Percentiles rank a stretch among this genome's conserved stretches.
phyloP scores from a whole-genome alignment of 2,113 vertebrate species.

The Ophthalmolycus amberensis region DNA sequence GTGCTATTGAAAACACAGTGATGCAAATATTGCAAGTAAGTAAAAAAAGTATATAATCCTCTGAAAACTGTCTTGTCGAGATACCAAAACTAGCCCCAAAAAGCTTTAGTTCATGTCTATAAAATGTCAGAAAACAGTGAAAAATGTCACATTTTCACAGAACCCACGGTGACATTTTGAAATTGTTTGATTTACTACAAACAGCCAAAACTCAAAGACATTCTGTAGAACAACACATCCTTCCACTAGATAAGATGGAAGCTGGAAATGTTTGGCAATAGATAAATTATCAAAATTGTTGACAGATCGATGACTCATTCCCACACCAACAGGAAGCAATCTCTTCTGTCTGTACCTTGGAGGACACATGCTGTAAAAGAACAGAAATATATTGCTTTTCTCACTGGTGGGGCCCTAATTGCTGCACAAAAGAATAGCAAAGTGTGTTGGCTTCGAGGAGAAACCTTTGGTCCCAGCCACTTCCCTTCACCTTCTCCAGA shows the following conservation, averaged over 20 bases:
- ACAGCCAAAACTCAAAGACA: neutral
- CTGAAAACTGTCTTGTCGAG: neutral
- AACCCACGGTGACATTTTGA: neutral
- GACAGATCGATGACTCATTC: neutral
- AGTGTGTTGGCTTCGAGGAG: slow-evolving; percentile 58
- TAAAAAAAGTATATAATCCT: neutral
- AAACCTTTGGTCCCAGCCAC: slow-evolving; percentile 72
- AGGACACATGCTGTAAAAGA: slow-evolving; percentile 22
- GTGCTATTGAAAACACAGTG: neutral
- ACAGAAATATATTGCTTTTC: slow-evolving; percentile 48
- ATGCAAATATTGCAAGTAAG: neutral
- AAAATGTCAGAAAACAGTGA: neutral
- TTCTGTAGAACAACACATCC: neutral
- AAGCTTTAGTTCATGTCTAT: neutral
- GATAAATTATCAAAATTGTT: neutral
- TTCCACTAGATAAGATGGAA: neutral
- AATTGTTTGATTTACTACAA: neutral
- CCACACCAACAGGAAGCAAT: neutral
- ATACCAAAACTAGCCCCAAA: neutral
- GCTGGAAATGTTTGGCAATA: neutral
- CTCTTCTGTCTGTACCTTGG: slow-evolving; percentile 6
- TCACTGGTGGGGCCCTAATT: slow-evolving; percentile 48
- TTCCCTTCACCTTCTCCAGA: slow-evolving; percentile 76
- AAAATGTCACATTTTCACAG: neutral
- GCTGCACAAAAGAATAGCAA: slow-evolving; percentile 64